Conservation (phyloP, 2,113 vertebrate genomes). For the Rhea pennata region DNA sequence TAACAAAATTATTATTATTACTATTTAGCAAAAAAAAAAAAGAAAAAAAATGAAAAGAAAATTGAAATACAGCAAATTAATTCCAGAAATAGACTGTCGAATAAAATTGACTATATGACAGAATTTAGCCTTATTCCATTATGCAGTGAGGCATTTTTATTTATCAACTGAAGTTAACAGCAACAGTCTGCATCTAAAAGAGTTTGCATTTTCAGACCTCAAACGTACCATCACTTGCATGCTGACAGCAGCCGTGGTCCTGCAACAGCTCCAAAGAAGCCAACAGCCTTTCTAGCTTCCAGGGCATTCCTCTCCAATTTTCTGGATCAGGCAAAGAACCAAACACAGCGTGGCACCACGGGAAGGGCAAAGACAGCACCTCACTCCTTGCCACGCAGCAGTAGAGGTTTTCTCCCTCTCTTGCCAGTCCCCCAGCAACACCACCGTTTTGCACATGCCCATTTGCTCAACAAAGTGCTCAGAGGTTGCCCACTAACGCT, state of each 20-base stretch:
- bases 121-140: neutral
- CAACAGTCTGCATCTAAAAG: neutral
- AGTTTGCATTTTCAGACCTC: neutral
- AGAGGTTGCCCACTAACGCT: neutral
- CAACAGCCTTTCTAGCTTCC: neutral
- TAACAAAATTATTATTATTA: neutral
- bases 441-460: fast-evolving
- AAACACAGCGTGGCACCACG: neutral
- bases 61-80: neutral
- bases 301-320: neutral
- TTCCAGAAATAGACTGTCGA: neutral
- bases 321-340: neutral
- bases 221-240: neutral
- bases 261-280: neutral
- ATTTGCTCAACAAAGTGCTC: too few relatives aligned
- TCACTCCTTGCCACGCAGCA: neutral
- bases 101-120: neutral
- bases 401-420: neutral
- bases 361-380: neutral
- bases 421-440: fast-evolving
- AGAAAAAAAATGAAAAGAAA: neutral
- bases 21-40: neutral
- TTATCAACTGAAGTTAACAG: neutral
- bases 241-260: neutral
- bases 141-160: neutral